phyloP scores from a whole-genome alignment of 1,140 invertebrate genomes.

The Bombus affinis region DNA sequence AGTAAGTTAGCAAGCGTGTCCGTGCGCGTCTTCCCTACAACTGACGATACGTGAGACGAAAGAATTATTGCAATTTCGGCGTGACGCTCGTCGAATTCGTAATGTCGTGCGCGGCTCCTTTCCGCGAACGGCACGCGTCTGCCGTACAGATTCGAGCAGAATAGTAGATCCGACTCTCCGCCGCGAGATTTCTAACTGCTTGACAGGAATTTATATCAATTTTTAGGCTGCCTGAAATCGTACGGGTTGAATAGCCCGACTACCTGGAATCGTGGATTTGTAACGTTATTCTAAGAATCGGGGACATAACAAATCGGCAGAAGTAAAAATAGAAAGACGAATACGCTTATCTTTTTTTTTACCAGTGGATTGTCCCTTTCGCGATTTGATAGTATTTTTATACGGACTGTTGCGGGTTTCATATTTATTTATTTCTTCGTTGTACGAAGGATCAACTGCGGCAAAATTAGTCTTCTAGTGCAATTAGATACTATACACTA shows the following conservation, averaged over 20 bases:
- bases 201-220: slow-evolving; percentile 27
- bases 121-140: slow-evolving; percentile 55
- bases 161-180: not conserved
- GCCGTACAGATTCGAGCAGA: slow-evolving; percentile 37
- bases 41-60: slow-evolving; percentile 74
- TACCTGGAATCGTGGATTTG: slow-evolving; percentile 1
- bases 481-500: too few relatives aligned
- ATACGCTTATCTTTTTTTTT: too few relatives aligned
- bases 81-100: slow-evolving; percentile 60
- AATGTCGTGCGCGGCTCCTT: slow-evolving; percentile 43
- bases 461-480: too few relatives aligned
- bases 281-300: not conserved
- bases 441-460: too few relatives aligned
- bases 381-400: too few relatives aligned
- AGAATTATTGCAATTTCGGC: slow-evolving; percentile 78
- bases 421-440: too few relatives aligned
- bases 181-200: not conserved
- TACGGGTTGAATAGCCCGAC: not conserved
- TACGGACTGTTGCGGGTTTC: too few relatives aligned
- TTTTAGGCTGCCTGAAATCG: not conserved
- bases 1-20: slow-evolving; percentile 66
- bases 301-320: too few relatives aligned
- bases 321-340: too few relatives aligned
- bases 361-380: too few relatives aligned
- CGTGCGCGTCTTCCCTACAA: slow-evolving; percentile 15